Percentiles rank a stretch among this genome's conserved stretches.
Evolutionary conservation across 1,140 invertebrate genomes (phyloP).

Genomic region (Antheraea pernyi): DNA sequence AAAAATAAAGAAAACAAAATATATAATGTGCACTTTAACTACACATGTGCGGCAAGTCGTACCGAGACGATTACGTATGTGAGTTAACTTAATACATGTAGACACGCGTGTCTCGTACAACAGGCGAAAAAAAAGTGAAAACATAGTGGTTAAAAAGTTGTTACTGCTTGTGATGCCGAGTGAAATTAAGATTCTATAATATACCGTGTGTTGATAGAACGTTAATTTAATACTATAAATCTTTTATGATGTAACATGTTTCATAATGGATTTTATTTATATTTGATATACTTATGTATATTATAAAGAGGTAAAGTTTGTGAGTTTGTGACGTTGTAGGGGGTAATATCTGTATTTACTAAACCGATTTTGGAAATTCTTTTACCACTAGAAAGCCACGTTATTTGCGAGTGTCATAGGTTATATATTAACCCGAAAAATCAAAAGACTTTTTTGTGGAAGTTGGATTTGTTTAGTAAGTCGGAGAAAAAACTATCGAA

Average conservation of each 20-base stretch:
- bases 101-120: slow-evolving; percentile 53
- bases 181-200: slow-evolving; percentile 52
- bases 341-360: no score
- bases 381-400: no score
- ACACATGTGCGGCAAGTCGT: slow-evolving; percentile 36
- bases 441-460: no score
- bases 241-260: slow-evolving; percentile 6
- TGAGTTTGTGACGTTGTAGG: no score
- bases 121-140: slow-evolving; percentile 76
- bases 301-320: no score
- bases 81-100: slow-evolving; percentile 39
- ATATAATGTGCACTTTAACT: slow-evolving; percentile 20
- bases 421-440: no score
- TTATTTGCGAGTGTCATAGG: no score
- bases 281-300: no score
- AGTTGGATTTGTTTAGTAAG: no score
- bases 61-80: slow-evolving; percentile 51
- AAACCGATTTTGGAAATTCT: no score
- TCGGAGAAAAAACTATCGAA: no score
- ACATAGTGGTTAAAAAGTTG: slow-evolving; percentile 32
- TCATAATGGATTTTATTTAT: background rate
- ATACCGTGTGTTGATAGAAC: background rate
- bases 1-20: slow-evolving; percentile 42
- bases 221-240: slow-evolving; percentile 5
- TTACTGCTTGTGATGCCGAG: slow-evolving; percentile 48